These are phyloP conservation scores for Oryctolagus cuniculus DNA, from an alignment of 2,113 vertebrate genomes.

Conservation along the genomic window DNA sequence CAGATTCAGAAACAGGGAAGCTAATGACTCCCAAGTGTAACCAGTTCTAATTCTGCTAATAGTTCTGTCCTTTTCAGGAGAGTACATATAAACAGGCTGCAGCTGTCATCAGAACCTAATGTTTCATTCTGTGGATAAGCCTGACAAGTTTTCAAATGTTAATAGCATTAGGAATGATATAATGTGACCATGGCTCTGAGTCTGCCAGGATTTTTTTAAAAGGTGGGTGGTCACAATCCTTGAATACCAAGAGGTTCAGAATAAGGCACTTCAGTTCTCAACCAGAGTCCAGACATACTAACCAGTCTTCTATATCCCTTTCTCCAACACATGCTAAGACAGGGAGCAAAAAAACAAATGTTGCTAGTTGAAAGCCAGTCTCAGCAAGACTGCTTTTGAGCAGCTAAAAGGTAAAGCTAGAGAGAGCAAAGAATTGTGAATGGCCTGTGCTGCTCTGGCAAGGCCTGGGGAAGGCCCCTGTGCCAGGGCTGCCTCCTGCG, in stretches of 20 bases:
- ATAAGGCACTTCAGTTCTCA: neutral
- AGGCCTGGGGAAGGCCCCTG: neutral
- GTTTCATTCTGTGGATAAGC: slow-evolving; percentile 40
- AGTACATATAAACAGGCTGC: neutral
- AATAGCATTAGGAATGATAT: slow-evolving; percentile 13
- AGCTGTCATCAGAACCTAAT: slow-evolving; percentile 6
- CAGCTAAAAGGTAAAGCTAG: neutral
- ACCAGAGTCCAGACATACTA: neutral
- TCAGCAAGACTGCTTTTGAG: neutral
- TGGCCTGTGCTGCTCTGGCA: neutral
- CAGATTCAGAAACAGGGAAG: neutral
- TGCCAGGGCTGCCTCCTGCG: rapidly evolving
- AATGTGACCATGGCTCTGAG: neutral
- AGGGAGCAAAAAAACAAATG: neutral
- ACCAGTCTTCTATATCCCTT: neutral
- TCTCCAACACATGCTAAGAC: rapidly evolving
- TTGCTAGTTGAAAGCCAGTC: neutral
- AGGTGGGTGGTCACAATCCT: neutral
- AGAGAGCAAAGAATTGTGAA: neutral
- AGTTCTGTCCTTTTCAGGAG: neutral
- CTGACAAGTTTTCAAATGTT: slow-evolving; percentile 59
- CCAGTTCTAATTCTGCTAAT: slow-evolving; percentile 10
- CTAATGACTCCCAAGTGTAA: neutral
- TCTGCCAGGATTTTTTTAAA: neutral
- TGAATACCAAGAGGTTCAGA: neutral